Percentiles rank a stretch among this genome's conserved stretches.
These are phyloP conservation scores for Teinopalpus imperialis DNA, from an alignment of 2,888 invertebrate species.

Conservation along the genomic window DNA sequence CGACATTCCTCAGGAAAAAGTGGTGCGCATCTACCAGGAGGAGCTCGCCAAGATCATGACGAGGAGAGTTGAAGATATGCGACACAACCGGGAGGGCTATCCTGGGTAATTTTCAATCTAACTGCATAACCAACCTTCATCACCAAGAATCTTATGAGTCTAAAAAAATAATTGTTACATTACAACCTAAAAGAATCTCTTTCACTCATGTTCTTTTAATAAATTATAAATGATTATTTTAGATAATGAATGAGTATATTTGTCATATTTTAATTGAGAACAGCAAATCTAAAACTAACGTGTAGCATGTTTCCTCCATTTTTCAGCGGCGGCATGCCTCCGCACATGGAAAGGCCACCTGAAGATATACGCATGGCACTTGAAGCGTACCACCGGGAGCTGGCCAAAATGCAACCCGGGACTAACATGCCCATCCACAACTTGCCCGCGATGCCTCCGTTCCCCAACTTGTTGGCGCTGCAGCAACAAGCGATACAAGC, in stretches of 20 bases:
- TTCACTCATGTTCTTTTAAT: no score
- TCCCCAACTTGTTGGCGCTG: slow-evolving; percentile 86
- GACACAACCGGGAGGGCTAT: slow-evolving; percentile 89
- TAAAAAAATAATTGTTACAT: no score
- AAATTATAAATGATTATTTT: background rate
- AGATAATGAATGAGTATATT: background rate
- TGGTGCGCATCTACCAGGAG: slow-evolving; percentile 96
- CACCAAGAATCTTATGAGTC: background rate
- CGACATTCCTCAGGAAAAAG: slow-evolving; percentile 98
- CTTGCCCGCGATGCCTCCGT: slow-evolving; percentile 80
- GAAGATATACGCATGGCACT: slow-evolving; percentile 95
- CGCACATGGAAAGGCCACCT: slow-evolving; percentile 82
- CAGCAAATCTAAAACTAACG: slow-evolving; percentile 83
- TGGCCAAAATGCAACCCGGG: slow-evolving; percentile 91
- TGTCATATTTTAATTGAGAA: slow-evolving; percentile 53
- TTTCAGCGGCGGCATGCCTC: slow-evolving; percentile 87
- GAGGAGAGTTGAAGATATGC: slow-evolving; percentile 86
- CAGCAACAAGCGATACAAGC: slow-evolving; percentile 85
- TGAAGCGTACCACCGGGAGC: slow-evolving; percentile 96
- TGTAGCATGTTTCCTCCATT: slow-evolving; percentile 91
- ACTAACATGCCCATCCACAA: slow-evolving; percentile 82
- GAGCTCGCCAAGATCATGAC: slow-evolving; percentile 96
- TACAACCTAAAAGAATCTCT: no score
- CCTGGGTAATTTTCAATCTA: slow-evolving; percentile 83
- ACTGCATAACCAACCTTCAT: background rate